Evolutionary conservation across 2,797 vertebrate genomes (phyloP).

Genomic region (Gymnothorax javanicus): DNA sequence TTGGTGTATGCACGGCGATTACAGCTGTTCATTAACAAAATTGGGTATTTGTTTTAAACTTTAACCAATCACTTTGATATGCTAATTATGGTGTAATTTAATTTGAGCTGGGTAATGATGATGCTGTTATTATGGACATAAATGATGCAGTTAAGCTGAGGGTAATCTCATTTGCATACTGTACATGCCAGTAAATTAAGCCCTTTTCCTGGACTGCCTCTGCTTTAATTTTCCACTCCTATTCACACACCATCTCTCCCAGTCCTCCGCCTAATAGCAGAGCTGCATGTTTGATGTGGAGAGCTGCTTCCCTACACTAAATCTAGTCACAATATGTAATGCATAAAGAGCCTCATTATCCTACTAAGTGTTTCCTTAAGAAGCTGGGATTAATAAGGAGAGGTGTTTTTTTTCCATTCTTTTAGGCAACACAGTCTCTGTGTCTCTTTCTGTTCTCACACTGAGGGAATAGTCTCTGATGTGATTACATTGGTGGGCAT

Average conservation of each 20-base stretch:
- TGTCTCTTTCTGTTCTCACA: not conserved
- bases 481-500: not conserved
- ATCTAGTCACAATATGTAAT: conserved; percentile 91
- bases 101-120: conserved; percentile 99
- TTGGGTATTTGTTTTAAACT: conserved; percentile 99
- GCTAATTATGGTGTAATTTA: conserved; percentile 99
- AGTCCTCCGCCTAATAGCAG: conserved; percentile 90
- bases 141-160: conserved; percentile 99
- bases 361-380: conserved; percentile 87
- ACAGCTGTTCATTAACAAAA: conserved; percentile 99
- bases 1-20: conserved; percentile 92
- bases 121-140: conserved; percentile 99
- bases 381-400: conserved; percentile 82
- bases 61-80: conserved; percentile 99
- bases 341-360: conserved; percentile 94
- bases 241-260: conserved; percentile 90
- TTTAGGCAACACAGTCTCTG: conserved; percentile 21
- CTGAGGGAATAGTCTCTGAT: not conserved
- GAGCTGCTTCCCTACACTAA: conserved; percentile 85
- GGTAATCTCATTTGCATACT: conserved; percentile 99
- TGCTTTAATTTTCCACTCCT: conserved; percentile 99
- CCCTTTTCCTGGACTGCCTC: conserved; percentile 91
- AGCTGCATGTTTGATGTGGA: conserved; percentile 93
- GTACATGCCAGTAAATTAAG: conserved; percentile 99
- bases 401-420: conserved; percentile 45